Conservation (phyloP, 2,797 vertebrate genomes). For the Pseudochirops cupreus region DNA sequence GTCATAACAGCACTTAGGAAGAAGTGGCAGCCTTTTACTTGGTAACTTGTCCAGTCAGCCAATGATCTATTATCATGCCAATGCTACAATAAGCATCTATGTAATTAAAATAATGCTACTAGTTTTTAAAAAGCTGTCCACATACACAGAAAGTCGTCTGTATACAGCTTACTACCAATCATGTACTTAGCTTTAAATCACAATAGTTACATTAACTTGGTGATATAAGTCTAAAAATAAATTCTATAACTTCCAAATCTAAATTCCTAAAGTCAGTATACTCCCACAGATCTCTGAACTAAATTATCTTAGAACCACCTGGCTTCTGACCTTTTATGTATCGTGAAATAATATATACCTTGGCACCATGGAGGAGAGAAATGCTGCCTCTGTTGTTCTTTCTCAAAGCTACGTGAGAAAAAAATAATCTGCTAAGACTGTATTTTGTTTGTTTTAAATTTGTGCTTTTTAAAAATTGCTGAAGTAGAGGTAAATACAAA, state of each 20-base stretch:
- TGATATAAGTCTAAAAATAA: constrained; percentile 53
- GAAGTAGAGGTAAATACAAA: constrained; percentile 40
- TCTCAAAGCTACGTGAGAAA: constrained; percentile 15
- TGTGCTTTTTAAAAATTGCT: constrained; percentile 43
- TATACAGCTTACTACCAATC: neutral
- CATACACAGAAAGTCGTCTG: constrained; percentile 46
- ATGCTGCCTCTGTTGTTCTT: constrained; percentile 37
- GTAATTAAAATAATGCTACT: constrained; percentile 24
- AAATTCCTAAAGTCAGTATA: constrained; percentile 52
- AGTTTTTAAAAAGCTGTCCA: constrained; percentile 39
- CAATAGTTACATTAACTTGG: constrained; percentile 43
- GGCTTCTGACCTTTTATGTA: constrained; percentile 34
- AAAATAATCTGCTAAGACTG: neutral
- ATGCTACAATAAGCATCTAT: constrained; percentile 55
- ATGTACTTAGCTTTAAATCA: neutral
- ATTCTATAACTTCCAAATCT: constrained; percentile 43
- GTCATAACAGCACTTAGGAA: constrained; percentile 12
- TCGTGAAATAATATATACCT: constrained; percentile 35
- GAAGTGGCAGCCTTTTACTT: constrained; percentile 49
- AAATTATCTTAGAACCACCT: constrained; percentile 29
- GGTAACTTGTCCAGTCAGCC: constrained; percentile 52
- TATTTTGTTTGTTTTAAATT: too few species aligned
- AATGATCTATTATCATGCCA: constrained; percentile 12
- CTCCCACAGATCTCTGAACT: constrained; percentile 37
- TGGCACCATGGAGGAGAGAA: constrained; percentile 16